Percentiles rank a stretch among this genome's conserved stretches.
Evolutionary conservation across 2,113 vertebrate species (phyloP).

Genomic region (Peromyscus californicus): DNA sequence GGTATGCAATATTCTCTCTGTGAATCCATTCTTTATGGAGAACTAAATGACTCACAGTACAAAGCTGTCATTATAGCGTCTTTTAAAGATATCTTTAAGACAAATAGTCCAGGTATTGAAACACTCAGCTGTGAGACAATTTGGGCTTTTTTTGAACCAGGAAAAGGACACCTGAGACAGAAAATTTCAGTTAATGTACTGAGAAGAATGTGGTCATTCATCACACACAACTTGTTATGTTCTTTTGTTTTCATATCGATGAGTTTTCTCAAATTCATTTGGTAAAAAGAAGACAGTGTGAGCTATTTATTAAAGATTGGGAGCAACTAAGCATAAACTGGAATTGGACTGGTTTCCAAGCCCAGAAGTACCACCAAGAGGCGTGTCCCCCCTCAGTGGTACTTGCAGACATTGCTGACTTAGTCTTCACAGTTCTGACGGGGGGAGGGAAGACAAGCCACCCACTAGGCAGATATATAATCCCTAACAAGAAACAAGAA

Average conservation of each 20-base stretch:
- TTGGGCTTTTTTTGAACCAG: slow-evolving; percentile 61
- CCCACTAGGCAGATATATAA: neutral
- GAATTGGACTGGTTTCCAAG: slow-evolving; percentile 63
- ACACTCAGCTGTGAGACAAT: slow-evolving; percentile 53
- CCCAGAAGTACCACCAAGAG: slow-evolving; percentile 11
- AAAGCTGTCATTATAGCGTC: neutral
- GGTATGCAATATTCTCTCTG: neutral
- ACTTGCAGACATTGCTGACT: slow-evolving; percentile 53
- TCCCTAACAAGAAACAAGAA: slow-evolving; percentile 28
- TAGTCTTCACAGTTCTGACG: slow-evolving; percentile 44
- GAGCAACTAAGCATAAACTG: slow-evolving; percentile 76
- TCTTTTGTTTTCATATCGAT: slow-evolving; percentile 72
- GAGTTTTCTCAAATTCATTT: slow-evolving; percentile 67
- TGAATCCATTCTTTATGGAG: slow-evolving; percentile 4
- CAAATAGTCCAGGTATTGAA: slow-evolving; percentile 51
- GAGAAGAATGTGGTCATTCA: slow-evolving; percentile 58
- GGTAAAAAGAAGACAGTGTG: slow-evolving; percentile 58
- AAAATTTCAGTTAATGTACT: slow-evolving; percentile 63
- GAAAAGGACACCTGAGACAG: slow-evolving; percentile 50
- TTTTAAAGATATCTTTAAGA: slow-evolving; percentile 54
- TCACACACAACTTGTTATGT: slow-evolving; percentile 32
- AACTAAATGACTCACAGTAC: slow-evolving; percentile 45
- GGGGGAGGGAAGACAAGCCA: neutral
- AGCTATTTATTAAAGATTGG: slow-evolving; percentile 73
- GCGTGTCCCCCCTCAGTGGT: neutral